Evolutionary conservation across 2,113 vertebrate species (phyloP), one percentile per base, ranked within the genome.

Genomic region (Menidia beryllina): DNA sequence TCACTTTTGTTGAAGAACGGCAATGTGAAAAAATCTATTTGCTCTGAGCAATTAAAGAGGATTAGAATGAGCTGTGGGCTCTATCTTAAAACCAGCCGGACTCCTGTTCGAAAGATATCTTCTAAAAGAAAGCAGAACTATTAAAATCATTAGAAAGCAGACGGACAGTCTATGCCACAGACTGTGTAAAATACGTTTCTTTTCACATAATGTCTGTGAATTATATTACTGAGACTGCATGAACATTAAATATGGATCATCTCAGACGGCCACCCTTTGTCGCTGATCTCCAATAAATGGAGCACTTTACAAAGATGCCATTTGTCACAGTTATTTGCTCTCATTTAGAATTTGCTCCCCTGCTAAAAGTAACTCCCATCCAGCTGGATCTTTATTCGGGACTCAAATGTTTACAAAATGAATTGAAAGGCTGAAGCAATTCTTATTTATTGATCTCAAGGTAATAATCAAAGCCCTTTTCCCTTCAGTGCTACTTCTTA

Each of bases 281-380:
- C 82, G 64, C 81, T 69, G 74, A 79, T 83, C 82, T 68, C 50
- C 61, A 54, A 66, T 76, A 64, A 84, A 88, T 68, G 63, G 58
- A 73, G 52, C 68, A 69, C 81, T 89, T 81, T 72, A 74, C 62
- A 56, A 61, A 58, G 77, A 67, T 21, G 34, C 69, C 45, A 69
- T 91, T 91, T 80, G 77, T 85, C 86, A 77, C 77, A 77, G 70
- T 89, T 87, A 88, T 80, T 80, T 76, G 70, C 74, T 81, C 76
- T 81, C 86, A 63, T 77, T 66, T 73, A n/a, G 13, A 67, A 59
- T 85, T 86, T 56, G 52, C 48, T 58, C 68, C 49, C 52, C 34
- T 20, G 48, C 20, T 21, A 65, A 77, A 81, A 57, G 65, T 63
- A 57, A 64, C 72, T 53, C 13, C 51, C 10, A 48, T 51, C 65